A percentile compares a stretch with the other conserved stretches of the same genome.
Conservation (phyloP, 1,140 invertebrate genomes). For the Caerostris darwini region DNA sequence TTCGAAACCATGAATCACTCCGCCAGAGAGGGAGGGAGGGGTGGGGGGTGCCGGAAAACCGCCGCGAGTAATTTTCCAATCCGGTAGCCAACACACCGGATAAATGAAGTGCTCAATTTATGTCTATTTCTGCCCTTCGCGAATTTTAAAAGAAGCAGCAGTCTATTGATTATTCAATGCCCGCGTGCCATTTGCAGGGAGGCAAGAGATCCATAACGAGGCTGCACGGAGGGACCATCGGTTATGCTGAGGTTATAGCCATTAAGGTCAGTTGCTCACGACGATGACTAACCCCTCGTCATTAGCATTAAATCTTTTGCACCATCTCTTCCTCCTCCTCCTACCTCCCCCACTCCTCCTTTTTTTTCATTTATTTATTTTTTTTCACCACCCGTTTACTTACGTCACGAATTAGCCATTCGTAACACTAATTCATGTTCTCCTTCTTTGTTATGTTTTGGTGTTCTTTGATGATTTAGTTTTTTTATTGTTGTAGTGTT, state of each 20-base stretch:
- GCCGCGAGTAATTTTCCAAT: slow-evolving; percentile 32
- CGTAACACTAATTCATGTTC: slow-evolving; percentile 5
- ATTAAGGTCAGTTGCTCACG: slow-evolving; percentile 88
- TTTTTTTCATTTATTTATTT: neutral
- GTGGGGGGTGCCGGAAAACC: neutral
- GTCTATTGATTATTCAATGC: slow-evolving; percentile 57
- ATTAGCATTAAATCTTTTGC: slow-evolving; percentile 63
- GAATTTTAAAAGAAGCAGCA: neutral
- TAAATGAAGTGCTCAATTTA: slow-evolving; percentile 68
- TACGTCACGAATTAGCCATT: slow-evolving; percentile 14
- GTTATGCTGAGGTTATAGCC: slow-evolving; percentile 96
- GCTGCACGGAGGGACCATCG: slow-evolving; percentile 91
- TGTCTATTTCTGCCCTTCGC: slow-evolving; percentile 51
- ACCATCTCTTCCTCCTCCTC: neutral
- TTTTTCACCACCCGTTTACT: slow-evolving; percentile 36
- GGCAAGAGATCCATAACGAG: slow-evolving; percentile 96
- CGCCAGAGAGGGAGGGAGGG: too few relatives aligned
- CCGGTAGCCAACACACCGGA: slow-evolving; percentile 20
- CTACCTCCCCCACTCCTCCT: neutral
- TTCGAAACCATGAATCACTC: slow-evolving; percentile 18
- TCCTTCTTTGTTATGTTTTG: neutral
- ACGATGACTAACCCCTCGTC: slow-evolving; percentile 69
- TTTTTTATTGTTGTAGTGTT: neutral
- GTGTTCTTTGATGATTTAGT: neutral
- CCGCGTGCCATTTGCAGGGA: slow-evolving; percentile 83